Evolutionary conservation across 1,140 invertebrate species (phyloP), one percentile per base, ranked within the genome.

Genomic region (Fopius arisanus): DNA sequence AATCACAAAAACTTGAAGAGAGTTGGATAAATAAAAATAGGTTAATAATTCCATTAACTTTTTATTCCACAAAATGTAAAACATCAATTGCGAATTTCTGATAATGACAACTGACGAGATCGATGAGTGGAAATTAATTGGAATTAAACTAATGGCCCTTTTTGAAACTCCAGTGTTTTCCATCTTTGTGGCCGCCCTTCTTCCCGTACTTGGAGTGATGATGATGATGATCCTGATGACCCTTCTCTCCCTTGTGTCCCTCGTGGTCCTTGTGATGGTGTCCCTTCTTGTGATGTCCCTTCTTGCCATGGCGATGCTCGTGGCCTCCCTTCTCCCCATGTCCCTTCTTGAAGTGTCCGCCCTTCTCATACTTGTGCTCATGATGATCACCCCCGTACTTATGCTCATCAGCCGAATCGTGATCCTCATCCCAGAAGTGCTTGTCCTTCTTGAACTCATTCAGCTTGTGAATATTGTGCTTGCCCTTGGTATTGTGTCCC

Each of bases 111-210:
- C 9, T 10, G 33, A 37, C 12, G 9, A 37, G 12, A 37, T 3
- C 9, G 7, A 37, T 37, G n/a, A n/a, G n/a, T 10, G 9, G 9
- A 5, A 3, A 37, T 37, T 12, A 7, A 37, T 10, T 12, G 1
- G 7, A 7, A 10, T 7, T 5, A 3, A 2, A 37, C 12, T 37
- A 66, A 28, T 70, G 62, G 9, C 62, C 62, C 69, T 90, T 88
- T 48, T 89, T 88, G 80, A 86, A 89, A 12, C 82, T 78, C 90
- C 90, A 92, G 72, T 90, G 90, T 76, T 91, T 92, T 6, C 90
- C 90, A 6, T 84, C 78, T 0, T 87, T 83, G n/a, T 89, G 83
- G 0, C 82, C 89, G 2, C 83, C 85, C 59, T 90, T 89, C 9
- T 90, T 82, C 10, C 84, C 87, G 62, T 90, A 81, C 62, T 87